Evolutionary conservation across 1,140 invertebrate species (phyloP).

Genomic region (Thaumatotibia leucotreta): DNA sequence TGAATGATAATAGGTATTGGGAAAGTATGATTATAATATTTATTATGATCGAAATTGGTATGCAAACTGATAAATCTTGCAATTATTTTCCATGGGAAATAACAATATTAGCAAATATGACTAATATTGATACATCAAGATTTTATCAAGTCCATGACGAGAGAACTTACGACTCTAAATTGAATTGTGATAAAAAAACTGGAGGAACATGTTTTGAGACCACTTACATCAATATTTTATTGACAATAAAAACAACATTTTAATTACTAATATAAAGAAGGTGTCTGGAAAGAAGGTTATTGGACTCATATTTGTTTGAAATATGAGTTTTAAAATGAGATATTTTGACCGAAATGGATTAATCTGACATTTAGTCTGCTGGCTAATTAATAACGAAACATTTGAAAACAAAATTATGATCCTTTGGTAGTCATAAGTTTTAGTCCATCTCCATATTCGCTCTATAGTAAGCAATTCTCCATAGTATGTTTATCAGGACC

Average conservation of each 20-base stretch:
- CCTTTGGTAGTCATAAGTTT: no score
- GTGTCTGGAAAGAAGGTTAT: neutral
- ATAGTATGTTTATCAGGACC: no score
- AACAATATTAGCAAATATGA: neutral
- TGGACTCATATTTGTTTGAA: neutral
- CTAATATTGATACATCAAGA: slow-evolving; percentile 9
- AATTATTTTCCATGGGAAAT: neutral
- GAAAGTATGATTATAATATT: no score
- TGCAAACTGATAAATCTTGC: neutral
- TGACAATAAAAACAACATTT: neutral
- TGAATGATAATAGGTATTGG: no score
- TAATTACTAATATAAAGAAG: neutral
- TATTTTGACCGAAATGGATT: neutral
- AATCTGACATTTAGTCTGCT: neutral
- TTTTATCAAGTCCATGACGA: neutral
- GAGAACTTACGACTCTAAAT: neutral
- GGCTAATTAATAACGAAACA: neutral
- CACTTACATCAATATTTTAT: neutral
- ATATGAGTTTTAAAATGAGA: neutral
- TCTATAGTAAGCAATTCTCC: no score
- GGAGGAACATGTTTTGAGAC: neutral
- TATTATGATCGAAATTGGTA: neutral
- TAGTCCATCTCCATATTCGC: no score
- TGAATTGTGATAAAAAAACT: neutral
- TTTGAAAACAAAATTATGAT: neutral